phyloP scores from a whole-genome alignment of 2,888 invertebrate species.

The Lordiphosa andalusiaca region DNA sequence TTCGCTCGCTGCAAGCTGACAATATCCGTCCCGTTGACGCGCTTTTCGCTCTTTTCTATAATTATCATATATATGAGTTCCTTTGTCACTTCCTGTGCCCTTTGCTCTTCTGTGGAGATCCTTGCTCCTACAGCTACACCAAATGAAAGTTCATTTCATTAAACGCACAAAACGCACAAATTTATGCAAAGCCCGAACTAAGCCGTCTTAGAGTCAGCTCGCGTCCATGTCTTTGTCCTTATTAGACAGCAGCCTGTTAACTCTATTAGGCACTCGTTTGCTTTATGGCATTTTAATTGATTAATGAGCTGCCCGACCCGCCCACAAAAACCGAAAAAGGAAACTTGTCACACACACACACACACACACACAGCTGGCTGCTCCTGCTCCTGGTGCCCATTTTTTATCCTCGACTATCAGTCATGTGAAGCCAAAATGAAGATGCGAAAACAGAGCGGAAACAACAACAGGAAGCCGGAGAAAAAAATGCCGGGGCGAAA shows the following conservation, averaged over 20 bases:
- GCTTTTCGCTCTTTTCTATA: too few species aligned
- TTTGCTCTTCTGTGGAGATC: too few species aligned
- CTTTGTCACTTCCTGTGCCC: slow-evolving; percentile 1
- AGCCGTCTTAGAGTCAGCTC: slow-evolving; percentile 1
- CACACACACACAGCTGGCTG: slow-evolving; percentile 22
- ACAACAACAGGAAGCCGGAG: slow-evolving; percentile 7
- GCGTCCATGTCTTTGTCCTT: slow-evolving; percentile 18
- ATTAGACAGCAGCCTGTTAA: slow-evolving; percentile 50
- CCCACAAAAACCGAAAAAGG: slow-evolving; percentile 14
- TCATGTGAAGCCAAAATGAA: slow-evolving; percentile 29
- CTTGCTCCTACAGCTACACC: neutral
- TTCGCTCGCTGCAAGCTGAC: too few species aligned
- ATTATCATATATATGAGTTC: slow-evolving; percentile 13
- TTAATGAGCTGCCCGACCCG: slow-evolving; percentile 50
- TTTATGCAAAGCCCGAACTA: slow-evolving; percentile 63
- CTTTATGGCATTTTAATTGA: slow-evolving; percentile 63
- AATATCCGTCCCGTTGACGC: too few species aligned
- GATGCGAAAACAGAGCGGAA: slow-evolving; percentile 3
- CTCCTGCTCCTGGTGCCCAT: slow-evolving; percentile 31
- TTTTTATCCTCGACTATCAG: slow-evolving; percentile 45
- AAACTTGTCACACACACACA: slow-evolving; percentile 44
- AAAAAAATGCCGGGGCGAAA: slow-evolving; percentile 10
- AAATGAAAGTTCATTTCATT: slow-evolving; percentile 60
- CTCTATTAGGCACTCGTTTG: slow-evolving; percentile 53
- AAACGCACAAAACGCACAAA: slow-evolving; percentile 44